These are phyloP conservation scores for Oegoconia quadripuncta DNA, from an alignment of 2,888 invertebrate genomes.

Conservation along the genomic window DNA sequence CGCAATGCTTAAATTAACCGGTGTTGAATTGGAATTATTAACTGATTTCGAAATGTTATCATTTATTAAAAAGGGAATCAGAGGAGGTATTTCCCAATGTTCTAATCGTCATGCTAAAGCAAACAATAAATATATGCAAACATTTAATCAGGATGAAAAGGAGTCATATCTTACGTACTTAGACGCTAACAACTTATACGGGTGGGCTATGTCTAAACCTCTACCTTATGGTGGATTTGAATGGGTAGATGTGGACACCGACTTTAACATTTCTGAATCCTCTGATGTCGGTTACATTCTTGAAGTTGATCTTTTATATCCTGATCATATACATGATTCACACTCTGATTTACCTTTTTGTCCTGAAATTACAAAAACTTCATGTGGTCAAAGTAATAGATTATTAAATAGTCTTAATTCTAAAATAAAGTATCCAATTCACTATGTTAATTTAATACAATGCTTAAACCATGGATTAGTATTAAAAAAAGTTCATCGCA, in stretches of 20 bases:
- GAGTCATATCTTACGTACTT: conserved; percentile 31
- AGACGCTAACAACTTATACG: conserved; percentile 43
- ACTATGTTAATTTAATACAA: conserved; percentile 28
- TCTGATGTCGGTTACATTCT: conserved; percentile 21
- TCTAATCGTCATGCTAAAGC: conserved; percentile 30
- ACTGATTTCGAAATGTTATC: conserved; percentile 20
- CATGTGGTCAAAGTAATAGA: conserved; percentile 7
- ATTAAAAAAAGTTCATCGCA: conserved; percentile 20
- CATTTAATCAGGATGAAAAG: conserved; percentile 22
- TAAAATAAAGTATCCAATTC: conserved; percentile 23
- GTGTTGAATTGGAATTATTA: conserved; percentile 20
- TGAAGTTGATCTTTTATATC: conserved; percentile 35
- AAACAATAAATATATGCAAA: conserved; percentile 32
- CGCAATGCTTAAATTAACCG: conserved; percentile 24
- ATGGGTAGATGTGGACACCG: conserved; percentile 26
- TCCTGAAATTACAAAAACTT: conserved; percentile 15
- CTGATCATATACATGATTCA: conserved; percentile 25
- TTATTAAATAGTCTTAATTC: conserved; percentile 23
- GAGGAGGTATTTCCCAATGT: conserved; percentile 25
- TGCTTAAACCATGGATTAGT: conserved; percentile 21
- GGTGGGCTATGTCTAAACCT: conserved; percentile 35
- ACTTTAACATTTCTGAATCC: conserved; percentile 14
- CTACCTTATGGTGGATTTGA: conserved; percentile 32
- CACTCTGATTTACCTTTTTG: conserved; percentile 30
- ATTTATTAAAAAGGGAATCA: conserved; percentile 20